phyloP scores from a whole-genome alignment of 2,797 vertebrate genomes.

The Rhynchotus rufescens region DNA sequence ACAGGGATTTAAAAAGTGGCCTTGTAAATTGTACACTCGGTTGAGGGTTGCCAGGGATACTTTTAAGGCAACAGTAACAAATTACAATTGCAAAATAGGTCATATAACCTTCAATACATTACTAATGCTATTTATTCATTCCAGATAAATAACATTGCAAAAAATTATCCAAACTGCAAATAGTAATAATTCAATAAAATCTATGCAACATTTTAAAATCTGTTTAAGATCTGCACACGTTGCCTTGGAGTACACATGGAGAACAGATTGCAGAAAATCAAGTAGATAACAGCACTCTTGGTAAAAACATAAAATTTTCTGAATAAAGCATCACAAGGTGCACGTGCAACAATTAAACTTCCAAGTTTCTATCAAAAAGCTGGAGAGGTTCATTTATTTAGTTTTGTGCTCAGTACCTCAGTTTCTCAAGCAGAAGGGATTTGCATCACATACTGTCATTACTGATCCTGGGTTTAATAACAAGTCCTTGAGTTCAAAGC shows the following conservation, averaged over 20 bases:
- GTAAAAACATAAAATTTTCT: not conserved
- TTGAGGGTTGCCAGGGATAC: constrained; percentile 57
- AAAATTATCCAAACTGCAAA: not conserved
- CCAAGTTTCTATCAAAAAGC: not conserved
- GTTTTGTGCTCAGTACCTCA: not conserved
- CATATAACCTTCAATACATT: not conserved
- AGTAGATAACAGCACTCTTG: not conserved
- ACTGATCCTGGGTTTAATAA: not conserved
- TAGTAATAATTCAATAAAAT: not conserved
- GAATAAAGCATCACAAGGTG: not conserved
- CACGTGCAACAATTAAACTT: not conserved
- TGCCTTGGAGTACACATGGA: not conserved
- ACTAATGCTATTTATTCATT: not conserved
- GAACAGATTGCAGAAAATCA: not conserved
- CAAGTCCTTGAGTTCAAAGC: not conserved
- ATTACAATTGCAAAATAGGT: constrained; percentile 11
- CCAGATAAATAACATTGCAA: not conserved
- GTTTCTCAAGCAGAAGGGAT: not conserved
- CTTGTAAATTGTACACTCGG: constrained; percentile 43
- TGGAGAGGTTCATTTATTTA: not conserved
- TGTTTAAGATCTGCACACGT: not conserved
- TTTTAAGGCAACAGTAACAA: constrained; percentile 33
- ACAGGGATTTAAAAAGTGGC: not conserved
- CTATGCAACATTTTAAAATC: not conserved
- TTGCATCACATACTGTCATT: not conserved